Conservation (phyloP, 2,797 vertebrate species). For the Australoheros facetus region DNA sequence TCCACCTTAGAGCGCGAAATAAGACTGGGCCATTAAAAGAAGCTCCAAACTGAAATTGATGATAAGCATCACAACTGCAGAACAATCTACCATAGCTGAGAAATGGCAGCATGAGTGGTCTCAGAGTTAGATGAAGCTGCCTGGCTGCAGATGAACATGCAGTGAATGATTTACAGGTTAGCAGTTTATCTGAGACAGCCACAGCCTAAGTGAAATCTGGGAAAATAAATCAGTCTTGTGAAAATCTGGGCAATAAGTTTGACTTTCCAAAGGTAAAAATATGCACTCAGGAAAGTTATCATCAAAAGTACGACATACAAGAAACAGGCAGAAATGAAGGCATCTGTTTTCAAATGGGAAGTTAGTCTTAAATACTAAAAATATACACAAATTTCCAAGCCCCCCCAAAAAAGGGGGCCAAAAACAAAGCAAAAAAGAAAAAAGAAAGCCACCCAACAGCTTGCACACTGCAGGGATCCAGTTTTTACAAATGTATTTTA, state of each 20-base stretch:
- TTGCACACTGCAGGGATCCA: background rate
- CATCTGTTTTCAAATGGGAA: background rate
- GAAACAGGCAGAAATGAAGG: background rate
- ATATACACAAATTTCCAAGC: background rate
- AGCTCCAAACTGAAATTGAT: conserved; percentile 54
- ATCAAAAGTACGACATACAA: background rate
- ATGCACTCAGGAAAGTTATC: background rate
- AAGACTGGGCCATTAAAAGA: conserved; percentile 40
- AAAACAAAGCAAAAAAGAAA: background rate
- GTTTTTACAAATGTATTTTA: conserved; percentile 2
- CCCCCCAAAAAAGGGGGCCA: background rate
- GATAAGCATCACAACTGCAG: conserved; percentile 46
- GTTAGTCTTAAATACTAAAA: background rate
- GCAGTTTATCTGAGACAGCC: background rate
- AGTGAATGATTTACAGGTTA: conserved; percentile 13
- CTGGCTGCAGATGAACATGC: conserved; percentile 4
- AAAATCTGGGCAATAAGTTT: background rate
- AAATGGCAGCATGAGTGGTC: conserved; percentile 20
- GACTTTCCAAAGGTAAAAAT: background rate
- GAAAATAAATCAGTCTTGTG: background rate
- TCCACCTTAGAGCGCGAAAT: conserved; percentile 54
- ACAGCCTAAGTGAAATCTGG: background rate
- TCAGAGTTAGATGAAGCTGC: conserved; percentile 24
- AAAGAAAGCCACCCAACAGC: background rate
- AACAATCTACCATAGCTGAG: conserved; percentile 16